Evolutionary conservation across 2,888 invertebrate genomes (phyloP), one percentile per base, ranked within the genome.

Genomic region (Stenodema calcarata): DNA sequence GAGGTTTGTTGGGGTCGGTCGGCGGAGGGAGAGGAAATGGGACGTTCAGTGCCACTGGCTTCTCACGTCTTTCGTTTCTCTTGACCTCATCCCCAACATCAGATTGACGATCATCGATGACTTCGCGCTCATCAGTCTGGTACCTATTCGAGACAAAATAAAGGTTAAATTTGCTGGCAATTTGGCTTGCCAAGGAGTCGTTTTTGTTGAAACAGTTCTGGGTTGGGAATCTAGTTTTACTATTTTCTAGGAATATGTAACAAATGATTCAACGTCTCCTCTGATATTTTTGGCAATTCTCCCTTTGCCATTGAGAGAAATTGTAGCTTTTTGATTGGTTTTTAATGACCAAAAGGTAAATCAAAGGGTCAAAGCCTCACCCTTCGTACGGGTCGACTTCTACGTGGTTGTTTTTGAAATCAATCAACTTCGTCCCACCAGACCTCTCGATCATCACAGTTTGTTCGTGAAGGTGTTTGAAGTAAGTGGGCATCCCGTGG

Each of bases 401-500:
- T n/a, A 18, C 73, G 0, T 69, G 28, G 23, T 62, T 70, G 28
- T 16, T 27, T 28, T 27, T 27, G 44, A 27, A 73, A 27, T 73
- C 84, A 9, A 75, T 28, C 44, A 84, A 27, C 7, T 18, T 14
- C 9, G 44, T 44, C 18, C 54, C 42, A 0, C 75, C 47, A 0
- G 28, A 2, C 23, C 16, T 35, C 7, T 84, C 84, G 11, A 84
- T 84, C 27, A 73, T 70, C 73, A 28, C 7, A 2, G 84, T 84
- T 30, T 84, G 73, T 30, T 73, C 73, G 73, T 84, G 75, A 9
- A 84, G 75, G n/a, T 44, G 44, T 11, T 86, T 78, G 69, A 86
- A 86, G n/a, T 86, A 79, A 88, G 89, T 84, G 89, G 84, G 84
- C 84, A 84, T 90, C 92, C 93, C 92, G 89, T 91, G 91, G 90